Evolutionary conservation across 2,888 invertebrate species (phyloP).

Genomic region (Graphium colonna): DNA sequence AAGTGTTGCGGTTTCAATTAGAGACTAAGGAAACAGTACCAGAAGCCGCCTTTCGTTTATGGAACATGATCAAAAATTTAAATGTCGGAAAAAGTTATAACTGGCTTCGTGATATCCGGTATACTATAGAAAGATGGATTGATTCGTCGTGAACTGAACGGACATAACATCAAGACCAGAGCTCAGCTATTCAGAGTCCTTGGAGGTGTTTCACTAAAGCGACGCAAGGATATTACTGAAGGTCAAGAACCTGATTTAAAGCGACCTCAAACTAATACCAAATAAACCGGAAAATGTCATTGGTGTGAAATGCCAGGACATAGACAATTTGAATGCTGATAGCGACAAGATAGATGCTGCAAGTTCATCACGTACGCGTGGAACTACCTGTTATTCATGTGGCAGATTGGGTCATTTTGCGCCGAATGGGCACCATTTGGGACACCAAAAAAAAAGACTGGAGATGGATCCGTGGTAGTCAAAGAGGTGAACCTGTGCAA

Average conservation of each 20-base stretch:
- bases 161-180: constrained; percentile 22
- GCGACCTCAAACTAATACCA: too few species aligned
- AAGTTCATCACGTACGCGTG: too few species aligned
- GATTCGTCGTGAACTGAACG: constrained; percentile 27
- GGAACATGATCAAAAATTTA: constrained; percentile 25
- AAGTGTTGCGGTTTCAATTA: too few species aligned
- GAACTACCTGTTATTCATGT: constrained; percentile 25
- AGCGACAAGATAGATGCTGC: background rate
- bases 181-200: constrained; percentile 30
- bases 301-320: constrained; percentile 26
- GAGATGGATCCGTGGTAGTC: constrained; percentile 1
- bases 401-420: constrained; percentile 23
- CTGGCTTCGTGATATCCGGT: constrained; percentile 26
- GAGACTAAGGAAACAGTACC: constrained; percentile 25
- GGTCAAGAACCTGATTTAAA: too few species aligned
- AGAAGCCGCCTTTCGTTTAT: constrained; percentile 27
- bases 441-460: background rate
- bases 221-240: too few species aligned
- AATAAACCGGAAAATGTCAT: constrained; percentile 25
- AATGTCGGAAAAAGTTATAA: constrained; percentile 26
- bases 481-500: constrained; percentile 15
- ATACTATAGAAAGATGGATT: constrained; percentile 26
- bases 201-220: constrained; percentile 26
- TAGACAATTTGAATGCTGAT: constrained; percentile 23
- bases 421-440: constrained; percentile 17